These are phyloP conservation scores for Hormiphora californensis DNA, from an alignment of 37 sponge, comb jelly and placozoan genomes.

Conservation along the genomic window DNA sequence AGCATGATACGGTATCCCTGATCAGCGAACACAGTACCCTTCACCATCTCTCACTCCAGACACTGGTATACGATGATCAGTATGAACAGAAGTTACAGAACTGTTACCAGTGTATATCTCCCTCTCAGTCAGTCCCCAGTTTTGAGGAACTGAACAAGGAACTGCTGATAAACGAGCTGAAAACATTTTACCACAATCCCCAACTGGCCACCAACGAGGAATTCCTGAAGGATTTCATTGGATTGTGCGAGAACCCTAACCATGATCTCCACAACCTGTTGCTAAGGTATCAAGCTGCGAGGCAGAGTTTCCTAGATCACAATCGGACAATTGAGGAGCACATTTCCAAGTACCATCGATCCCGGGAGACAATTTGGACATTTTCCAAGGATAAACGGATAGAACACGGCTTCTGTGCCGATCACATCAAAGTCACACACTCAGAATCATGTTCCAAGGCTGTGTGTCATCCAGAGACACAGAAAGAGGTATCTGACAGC, in stretches of 20 bases:
- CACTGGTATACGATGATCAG: slow-evolving; percentile 42
- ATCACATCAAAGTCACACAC: slow-evolving; percentile 38
- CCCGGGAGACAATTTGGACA: background rate
- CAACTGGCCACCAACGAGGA: slow-evolving; percentile 66
- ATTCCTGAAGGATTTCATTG: slow-evolving; percentile 75
- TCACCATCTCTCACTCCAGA: slow-evolving; percentile 29
- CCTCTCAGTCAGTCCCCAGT: slow-evolving; percentile 20
- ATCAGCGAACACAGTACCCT: slow-evolving; percentile 1
- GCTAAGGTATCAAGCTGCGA: background rate
- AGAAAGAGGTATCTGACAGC: slow-evolving; percentile 25
- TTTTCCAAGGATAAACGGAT: slow-evolving; percentile 33
- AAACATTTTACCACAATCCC: slow-evolving; percentile 69
- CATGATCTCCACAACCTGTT: slow-evolving; percentile 25
- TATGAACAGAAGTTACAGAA: slow-evolving; percentile 50
- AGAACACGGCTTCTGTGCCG: slow-evolving; percentile 30
- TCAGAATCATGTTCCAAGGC: slow-evolving; percentile 3
- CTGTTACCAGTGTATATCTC: slow-evolving; percentile 42
- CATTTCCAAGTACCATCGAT: slow-evolving; percentile 3
- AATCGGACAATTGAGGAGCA: background rate
- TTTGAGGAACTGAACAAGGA: slow-evolving; percentile 45
- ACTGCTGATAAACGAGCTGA: slow-evolving; percentile 61
- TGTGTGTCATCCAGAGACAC: slow-evolving; percentile 3
- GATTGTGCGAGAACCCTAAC: slow-evolving; percentile 19
- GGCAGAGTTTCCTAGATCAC: slow-evolving; percentile 3
- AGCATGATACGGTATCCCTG: background rate